These are phyloP conservation scores for Scaptodrosophila latifasciaeformis DNA, from an alignment of 2,888 invertebrate species.

Conservation along the genomic window DNA sequence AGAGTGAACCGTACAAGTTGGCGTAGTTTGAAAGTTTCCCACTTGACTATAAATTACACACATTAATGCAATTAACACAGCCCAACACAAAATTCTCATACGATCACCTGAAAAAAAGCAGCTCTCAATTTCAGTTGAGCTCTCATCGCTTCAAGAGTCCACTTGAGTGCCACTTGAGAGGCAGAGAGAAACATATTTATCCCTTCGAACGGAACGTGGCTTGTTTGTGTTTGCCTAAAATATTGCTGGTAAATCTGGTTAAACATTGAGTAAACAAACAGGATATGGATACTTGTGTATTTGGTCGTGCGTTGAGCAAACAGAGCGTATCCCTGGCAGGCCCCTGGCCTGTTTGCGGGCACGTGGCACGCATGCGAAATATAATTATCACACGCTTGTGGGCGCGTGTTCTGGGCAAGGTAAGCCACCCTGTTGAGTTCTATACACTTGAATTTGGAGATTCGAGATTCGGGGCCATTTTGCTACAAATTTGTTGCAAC, in stretches of 20 bases:
- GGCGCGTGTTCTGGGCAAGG: conserved; percentile 41
- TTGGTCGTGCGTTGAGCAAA: neutral
- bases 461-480: conserved; percentile 14
- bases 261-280: conserved; percentile 50
- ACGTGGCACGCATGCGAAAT: conserved; percentile 65
- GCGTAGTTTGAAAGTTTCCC: conserved; percentile 22
- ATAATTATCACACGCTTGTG: conserved; percentile 72
- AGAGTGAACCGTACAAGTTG: too few species aligned
- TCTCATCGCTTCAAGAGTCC: conserved; percentile 19
- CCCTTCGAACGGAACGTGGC: conserved; percentile 11
- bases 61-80: conserved; percentile 60
- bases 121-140: neutral
- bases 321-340: conserved; percentile 19
- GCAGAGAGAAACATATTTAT: conserved; percentile 53
- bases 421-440: conserved; percentile 13
- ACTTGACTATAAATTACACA: conserved; percentile 60
- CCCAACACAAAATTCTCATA: conserved; percentile 24
- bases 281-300: conserved; percentile 71
- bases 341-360: conserved; percentile 26
- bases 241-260: conserved; percentile 47
- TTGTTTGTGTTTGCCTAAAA: conserved; percentile 27
- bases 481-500: conserved; percentile 52
- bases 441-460: conserved; percentile 47
- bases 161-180: conserved; percentile 51
- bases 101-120: conserved; percentile 53